Evolutionary conservation across 1,140 invertebrate genomes (phyloP), one percentile per base, ranked within the genome.

Genomic region (Thaumatotibia leucotreta): DNA sequence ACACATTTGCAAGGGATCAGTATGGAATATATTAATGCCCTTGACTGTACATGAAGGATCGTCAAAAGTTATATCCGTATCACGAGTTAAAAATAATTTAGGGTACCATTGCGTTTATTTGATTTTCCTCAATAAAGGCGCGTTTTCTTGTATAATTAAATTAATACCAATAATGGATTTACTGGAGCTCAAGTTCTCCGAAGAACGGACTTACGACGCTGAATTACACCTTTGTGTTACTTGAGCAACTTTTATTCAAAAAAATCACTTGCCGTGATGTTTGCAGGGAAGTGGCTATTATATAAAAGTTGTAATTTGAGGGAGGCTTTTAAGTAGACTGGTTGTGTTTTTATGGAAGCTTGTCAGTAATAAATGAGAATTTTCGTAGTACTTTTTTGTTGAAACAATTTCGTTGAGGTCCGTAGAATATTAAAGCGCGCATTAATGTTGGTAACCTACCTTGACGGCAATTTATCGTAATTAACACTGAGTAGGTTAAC

Each of bases 211-310:
- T 58, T 58, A n/a, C 24, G 23, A 0, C 24, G 52, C 11, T 58
- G 52, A 58, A 58, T 58, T 29, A 58, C 52, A 58, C 52, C 52
- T 58, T 23, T 58, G 52, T 29, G 52, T 24, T 58, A 27, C 52
- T 58, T 58, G 14, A 9, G 52, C 22, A 58, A 58, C 52, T 58
- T 58, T 58, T 58, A 58, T 29, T 58, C 20, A 58, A 58, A n/a
- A n/a, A 54, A 27, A 58, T 29, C 52, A n/a, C 52, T 27, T 45
- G n/a, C 14, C 39, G n/a, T 29, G 24, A 58, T 58, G 52, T 31
- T 58, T 27, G 24, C 1, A 58, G 52, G n/a, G 23, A 27, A 14
- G 52, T 58, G 24, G 11, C 24, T 58, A 27, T 52, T 52, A 27
- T 27, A 58, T 27, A 14, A 58, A 58, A 58, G 52, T 58, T 58